These are phyloP conservation scores for Centroberyx gerrardi DNA, from an alignment of 2,797 vertebrate genomes.

Conservation along the genomic window DNA sequence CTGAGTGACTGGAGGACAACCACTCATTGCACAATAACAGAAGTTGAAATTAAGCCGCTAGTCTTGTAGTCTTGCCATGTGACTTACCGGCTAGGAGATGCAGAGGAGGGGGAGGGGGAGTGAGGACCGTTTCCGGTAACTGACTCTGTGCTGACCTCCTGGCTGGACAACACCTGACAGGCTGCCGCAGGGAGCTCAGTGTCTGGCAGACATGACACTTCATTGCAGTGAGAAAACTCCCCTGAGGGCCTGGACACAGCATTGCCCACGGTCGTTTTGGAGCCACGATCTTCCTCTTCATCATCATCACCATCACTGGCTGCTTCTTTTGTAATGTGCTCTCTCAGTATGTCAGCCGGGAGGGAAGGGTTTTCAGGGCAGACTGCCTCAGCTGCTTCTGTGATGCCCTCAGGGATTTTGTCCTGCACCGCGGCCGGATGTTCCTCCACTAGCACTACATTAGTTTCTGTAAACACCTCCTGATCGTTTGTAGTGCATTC, in stretches of 20 bases:
- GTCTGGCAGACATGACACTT: slow-evolving; percentile 39
- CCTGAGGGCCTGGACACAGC: slow-evolving; percentile 18
- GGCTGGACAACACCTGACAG: slow-evolving; percentile 30
- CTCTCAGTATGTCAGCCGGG: slow-evolving; percentile 28
- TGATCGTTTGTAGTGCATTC: background rate
- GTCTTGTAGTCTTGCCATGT: background rate
- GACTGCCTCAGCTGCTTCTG: slow-evolving; percentile 6
- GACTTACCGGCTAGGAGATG: slow-evolving; percentile 63
- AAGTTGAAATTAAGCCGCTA: background rate
- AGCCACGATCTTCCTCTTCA: background rate
- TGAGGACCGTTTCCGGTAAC: background rate
- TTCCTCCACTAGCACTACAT: slow-evolving; percentile 26
- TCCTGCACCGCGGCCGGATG: slow-evolving; percentile 11
- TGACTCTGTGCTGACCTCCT: slow-evolving; percentile 40
- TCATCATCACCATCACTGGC: slow-evolving; percentile 8
- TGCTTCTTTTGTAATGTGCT: slow-evolving; percentile 21
- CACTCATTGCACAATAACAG: background rate
- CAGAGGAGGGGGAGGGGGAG: background rate
- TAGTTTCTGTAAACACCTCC: slow-evolving; percentile 25
- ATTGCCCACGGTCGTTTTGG: slow-evolving; percentile 4
- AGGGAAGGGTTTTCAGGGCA: slow-evolving; percentile 22
- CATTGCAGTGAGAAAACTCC: slow-evolving; percentile 12
- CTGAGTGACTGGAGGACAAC: background rate
- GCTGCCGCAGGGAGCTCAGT: slow-evolving; percentile 15
- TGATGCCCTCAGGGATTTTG: slow-evolving; percentile 20